A percentile compares a stretch with the other conserved stretches of the same genome.
Evolutionary conservation across 2,113 vertebrate species (phyloP).

Genomic region (Oreochromis tanganicae): DNA sequence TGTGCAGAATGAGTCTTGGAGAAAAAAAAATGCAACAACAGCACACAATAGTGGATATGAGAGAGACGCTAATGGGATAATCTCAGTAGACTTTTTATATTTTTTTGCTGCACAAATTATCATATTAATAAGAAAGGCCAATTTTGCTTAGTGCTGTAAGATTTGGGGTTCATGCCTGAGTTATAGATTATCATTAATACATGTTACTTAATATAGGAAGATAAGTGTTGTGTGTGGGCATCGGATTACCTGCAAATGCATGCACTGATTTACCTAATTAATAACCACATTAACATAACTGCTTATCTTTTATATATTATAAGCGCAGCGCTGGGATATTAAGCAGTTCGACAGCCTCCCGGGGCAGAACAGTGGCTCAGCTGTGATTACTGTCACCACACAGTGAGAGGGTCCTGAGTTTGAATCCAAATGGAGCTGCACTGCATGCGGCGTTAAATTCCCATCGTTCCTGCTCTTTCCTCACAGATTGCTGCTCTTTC

Average conservation of each 20-base stretch:
- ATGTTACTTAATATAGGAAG: not conserved
- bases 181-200: slow-evolving; percentile 5
- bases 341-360: slow-evolving; percentile 15
- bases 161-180: slow-evolving; percentile 17
- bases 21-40: not conserved
- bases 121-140: slow-evolving; percentile 49
- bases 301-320: slow-evolving; percentile 40
- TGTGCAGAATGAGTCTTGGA: not conserved
- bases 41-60: not conserved
- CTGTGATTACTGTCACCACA: slow-evolving; percentile 35
- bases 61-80: not conserved
- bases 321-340: slow-evolving; percentile 12
- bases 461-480: not conserved
- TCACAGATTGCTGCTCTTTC: not conserved
- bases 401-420: not conserved
- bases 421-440: slow-evolving; percentile 13
- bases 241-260: slow-evolving; percentile 29
- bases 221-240: slow-evolving; percentile 14
- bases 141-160: slow-evolving; percentile 19
- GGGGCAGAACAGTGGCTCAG: slow-evolving; percentile 26
- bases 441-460: not conserved
- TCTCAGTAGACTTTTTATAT: slow-evolving; percentile 15
- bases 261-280: slow-evolving; percentile 41
- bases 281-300: slow-evolving; percentile 37
- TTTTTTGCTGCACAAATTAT: slow-evolving; percentile 43